Evolutionary conservation across 2,113 vertebrate species (phyloP), one percentile per base, ranked within the genome.

Genomic region (Calyptomena viridis): DNA sequence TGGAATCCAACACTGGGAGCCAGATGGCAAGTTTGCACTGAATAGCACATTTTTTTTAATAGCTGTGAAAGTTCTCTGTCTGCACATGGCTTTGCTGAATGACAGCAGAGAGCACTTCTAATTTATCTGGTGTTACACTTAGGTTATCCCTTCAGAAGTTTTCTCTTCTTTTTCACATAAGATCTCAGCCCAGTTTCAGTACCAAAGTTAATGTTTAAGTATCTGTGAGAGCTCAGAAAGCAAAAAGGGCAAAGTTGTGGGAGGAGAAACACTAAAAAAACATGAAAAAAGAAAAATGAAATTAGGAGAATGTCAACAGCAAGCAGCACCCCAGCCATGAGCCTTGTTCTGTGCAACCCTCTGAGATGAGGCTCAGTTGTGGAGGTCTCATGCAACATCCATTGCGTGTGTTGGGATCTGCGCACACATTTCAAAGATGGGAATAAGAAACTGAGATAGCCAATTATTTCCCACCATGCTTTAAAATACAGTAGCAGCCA

Each of bases 41-140:
- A 96, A 97, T 94, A 96, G 84, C 95, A 95, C 81, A 47, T 87
- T 94, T 96, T 96, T 97, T 97, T 96, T 96, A 98, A 97, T 96
- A 97, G 95, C 94, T 96, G 96, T 95, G 93, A 87, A 97, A 97
- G 91, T 95, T 89, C 80, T 93, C 93, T 95, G 96, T 97, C 97
- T 96, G 87, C 96, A 96, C 95, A 96, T 49, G 67, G 87, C 74
- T 95, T 89, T 93, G 77, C 84, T 97, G 96, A 97, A 97, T 95
- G 95, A 96, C 97, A 97, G 76, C 84, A 81, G 25, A 52, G 64
- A 88, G 77, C 47, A 49, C 27, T 91, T 95, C 89, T 93, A 86
- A 95, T 97, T 96, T 96, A 94, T 97, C 94, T 86, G 55, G 42
- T 94, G 87, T 90, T 93, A 64, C 68, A 71, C 6, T 60, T 55